Evolutionary conservation across 2,113 vertebrate species (phyloP).

Genomic region (Phrynosoma platyrhinos): DNA sequence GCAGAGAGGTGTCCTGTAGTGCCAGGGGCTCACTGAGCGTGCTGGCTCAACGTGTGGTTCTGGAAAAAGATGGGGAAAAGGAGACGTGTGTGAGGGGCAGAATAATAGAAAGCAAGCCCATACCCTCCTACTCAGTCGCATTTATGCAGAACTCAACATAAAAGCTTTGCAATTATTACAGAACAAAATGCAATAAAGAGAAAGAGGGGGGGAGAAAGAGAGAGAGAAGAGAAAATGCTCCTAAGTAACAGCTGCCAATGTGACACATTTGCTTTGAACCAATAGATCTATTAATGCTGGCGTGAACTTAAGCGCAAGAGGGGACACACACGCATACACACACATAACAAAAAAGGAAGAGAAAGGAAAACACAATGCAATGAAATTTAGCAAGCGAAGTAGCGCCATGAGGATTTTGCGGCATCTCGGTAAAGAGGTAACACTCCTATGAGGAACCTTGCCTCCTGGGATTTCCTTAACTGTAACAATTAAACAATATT

Average conservation of each 20-base stretch:
- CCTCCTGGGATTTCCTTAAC: constrained; percentile 66
- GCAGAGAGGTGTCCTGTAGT: constrained; percentile 96
- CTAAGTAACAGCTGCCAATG: constrained; percentile 81
- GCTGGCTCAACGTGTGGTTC: constrained; percentile 99
- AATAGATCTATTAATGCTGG: constrained; percentile 72
- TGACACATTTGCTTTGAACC: constrained; percentile 72
- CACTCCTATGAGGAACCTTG: constrained; percentile 18
- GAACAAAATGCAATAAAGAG: constrained; percentile 77
- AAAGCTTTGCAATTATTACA: constrained; percentile 79
- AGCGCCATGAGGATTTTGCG: constrained; percentile 45
- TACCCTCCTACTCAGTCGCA: constrained; percentile 84
- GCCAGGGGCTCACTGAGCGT: constrained; percentile 97
- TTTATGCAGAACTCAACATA: constrained; percentile 75
- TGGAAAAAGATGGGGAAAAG: constrained; percentile 89
- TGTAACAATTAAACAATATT: constrained; percentile 58
- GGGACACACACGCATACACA: no score
- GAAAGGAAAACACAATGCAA: not conserved
- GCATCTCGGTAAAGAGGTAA: constrained; percentile 49
- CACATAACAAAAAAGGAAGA: constrained; percentile 24
- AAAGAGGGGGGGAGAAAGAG: not conserved
- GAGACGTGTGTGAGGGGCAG: constrained; percentile 94
- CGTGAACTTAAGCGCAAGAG: constrained; percentile 68
- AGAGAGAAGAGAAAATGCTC: constrained; percentile 68
- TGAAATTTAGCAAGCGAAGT: constrained; percentile 51
- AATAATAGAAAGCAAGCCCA: constrained; percentile 93